These are phyloP conservation scores for Zaprionus capensis DNA, from an alignment of 1,140 invertebrate species.

Conservation along the genomic window DNA sequence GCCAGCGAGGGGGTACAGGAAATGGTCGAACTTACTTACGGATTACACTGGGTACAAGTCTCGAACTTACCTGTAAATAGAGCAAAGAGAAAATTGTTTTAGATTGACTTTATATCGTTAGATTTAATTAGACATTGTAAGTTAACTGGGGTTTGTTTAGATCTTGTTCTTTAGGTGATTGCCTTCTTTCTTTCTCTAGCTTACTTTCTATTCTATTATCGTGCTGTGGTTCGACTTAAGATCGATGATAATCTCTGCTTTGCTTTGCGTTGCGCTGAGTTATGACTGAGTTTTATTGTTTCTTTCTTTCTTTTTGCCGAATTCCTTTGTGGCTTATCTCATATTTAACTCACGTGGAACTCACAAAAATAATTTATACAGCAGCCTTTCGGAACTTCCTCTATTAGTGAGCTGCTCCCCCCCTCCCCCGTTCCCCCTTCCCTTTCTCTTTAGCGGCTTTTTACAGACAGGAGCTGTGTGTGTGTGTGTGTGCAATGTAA, in stretches of 20 bases:
- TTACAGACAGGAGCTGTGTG: slow-evolving; percentile 29
- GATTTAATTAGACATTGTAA: background rate
- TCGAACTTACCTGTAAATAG: slow-evolving; percentile 68
- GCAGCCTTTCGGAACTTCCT: slow-evolving; percentile 37
- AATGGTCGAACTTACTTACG: slow-evolving; percentile 43
- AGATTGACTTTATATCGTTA: slow-evolving; percentile 39
- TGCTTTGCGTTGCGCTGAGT: background rate
- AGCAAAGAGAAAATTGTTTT: slow-evolving; percentile 61
- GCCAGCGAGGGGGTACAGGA: slow-evolving; percentile 56
- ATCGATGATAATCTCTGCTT: background rate
- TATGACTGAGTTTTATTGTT: background rate
- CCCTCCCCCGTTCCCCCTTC: background rate
- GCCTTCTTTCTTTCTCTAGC: too few relatives aligned
- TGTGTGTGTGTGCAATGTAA: slow-evolving; percentile 36
- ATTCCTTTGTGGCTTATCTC: slow-evolving; percentile 14
- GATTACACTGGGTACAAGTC: slow-evolving; percentile 25
- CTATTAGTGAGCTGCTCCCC: slow-evolving; percentile 12
- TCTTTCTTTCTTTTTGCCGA: background rate
- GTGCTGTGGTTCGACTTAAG: background rate
- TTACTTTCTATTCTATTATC: slow-evolving; percentile 23
- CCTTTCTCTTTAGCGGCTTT: slow-evolving; percentile 31
- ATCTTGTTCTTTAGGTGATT: background rate
- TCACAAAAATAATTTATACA: slow-evolving; percentile 21
- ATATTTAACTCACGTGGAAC: slow-evolving; percentile 38
- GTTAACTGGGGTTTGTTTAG: too few relatives aligned